Evolutionary conservation across 2,888 invertebrate species (phyloP).

Genomic region (Pammene aurita): DNA sequence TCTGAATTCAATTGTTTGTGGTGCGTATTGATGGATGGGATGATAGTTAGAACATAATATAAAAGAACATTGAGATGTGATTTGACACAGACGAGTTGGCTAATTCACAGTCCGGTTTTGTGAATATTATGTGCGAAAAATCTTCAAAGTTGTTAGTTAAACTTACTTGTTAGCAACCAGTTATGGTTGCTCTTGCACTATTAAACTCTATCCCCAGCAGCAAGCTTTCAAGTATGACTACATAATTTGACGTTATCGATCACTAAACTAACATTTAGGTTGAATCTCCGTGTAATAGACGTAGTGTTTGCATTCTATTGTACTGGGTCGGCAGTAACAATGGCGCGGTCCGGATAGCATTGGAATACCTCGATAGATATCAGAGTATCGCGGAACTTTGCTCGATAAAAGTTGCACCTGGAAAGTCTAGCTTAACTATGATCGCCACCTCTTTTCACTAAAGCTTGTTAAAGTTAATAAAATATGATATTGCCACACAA

Average conservation of each 20-base stretch:
- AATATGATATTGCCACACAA: no score
- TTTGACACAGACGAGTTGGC: no score
- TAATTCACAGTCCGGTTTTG: no score
- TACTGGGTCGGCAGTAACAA: conserved; percentile 21
- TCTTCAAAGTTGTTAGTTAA: neutral
- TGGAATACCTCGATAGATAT: conserved; percentile 21
- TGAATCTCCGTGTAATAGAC: conserved; percentile 20
- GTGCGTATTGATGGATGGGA: no score
- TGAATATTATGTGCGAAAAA: neutral
- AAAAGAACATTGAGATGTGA: no score
- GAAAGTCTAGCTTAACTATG: neutral
- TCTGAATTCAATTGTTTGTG: no score
- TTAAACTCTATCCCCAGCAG: neutral
- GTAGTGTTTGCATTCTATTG: conserved; percentile 25
- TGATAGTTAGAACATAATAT: no score
- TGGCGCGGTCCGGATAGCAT: conserved; percentile 10
- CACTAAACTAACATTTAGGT: conserved; percentile 17
- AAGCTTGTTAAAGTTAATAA: no score
- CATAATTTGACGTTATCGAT: conserved; percentile 28
- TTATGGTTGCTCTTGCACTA: neutral
- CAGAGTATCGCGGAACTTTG: conserved; percentile 2
- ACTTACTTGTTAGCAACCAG: no score
- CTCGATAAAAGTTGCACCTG: conserved; percentile 8
- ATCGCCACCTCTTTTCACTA: neutral
- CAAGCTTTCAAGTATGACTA: neutral